Percentiles rank a stretch among this genome's conserved stretches.
Conservation (phyloP, 2,888 invertebrate genomes). For the Scaptomyza cyrtandrae region DNA sequence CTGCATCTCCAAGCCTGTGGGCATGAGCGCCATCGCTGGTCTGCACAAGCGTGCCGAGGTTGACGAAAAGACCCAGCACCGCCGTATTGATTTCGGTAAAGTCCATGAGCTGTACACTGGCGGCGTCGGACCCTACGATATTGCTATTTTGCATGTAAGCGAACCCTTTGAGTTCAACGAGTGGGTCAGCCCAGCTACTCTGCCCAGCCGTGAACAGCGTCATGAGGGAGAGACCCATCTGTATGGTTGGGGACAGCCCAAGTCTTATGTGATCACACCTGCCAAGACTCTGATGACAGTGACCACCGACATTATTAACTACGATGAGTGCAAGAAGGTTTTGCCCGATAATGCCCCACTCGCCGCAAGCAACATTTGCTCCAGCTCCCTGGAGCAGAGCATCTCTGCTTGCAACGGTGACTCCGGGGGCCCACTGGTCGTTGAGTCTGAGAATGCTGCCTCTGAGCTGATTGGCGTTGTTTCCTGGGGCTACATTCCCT, state of each 20-base stretch:
- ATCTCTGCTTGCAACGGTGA: conserved; percentile 85
- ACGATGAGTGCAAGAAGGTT: conserved; percentile 56
- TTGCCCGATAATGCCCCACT: conserved; percentile 77
- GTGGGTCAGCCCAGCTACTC: conserved; percentile 79
- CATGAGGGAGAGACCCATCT: conserved; percentile 80
- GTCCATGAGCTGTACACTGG: conserved; percentile 81
- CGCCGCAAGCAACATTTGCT: conserved; percentile 84
- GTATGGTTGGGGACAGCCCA: conserved; percentile 85
- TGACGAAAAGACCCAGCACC: conserved; percentile 64
- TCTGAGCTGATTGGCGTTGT: conserved; percentile 84
- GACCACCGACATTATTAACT: conserved; percentile 74
- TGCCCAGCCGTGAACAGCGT: conserved; percentile 79
- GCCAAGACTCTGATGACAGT: conserved; percentile 79
- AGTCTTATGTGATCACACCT: conserved; percentile 50
- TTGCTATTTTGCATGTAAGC: conserved; percentile 85
- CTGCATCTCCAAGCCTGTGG: conserved; percentile 73
- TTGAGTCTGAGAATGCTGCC: conserved; percentile 51
- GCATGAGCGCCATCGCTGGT: conserved; percentile 83
- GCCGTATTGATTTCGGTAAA: conserved; percentile 71
- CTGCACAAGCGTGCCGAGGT: conserved; percentile 79
- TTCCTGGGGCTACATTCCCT: conserved; percentile 86
- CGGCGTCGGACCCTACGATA: conserved; percentile 85
- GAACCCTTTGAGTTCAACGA: conserved; percentile 76
- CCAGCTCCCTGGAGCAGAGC: conserved; percentile 83
- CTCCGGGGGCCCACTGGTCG: conserved; percentile 82